Percentiles rank a stretch among this genome's conserved stretches.
These are phyloP conservation scores for Temnothorax nylanderi DNA, from an alignment of 1,140 invertebrate species.

Conservation along the genomic window DNA sequence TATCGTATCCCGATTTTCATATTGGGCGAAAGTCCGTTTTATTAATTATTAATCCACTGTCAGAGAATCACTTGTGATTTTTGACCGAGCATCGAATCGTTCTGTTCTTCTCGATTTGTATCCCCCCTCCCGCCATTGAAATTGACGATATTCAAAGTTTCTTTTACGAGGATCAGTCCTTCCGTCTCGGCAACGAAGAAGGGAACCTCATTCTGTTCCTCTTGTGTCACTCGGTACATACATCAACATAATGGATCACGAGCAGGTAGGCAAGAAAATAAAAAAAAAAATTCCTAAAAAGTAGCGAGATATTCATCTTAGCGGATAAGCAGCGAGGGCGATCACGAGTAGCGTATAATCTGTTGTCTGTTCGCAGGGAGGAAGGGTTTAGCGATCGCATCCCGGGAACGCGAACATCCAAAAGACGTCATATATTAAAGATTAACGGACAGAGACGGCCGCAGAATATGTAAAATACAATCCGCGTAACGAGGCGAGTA, in stretches of 20 bases:
- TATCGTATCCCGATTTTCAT: not conserved
- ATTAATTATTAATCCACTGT: not conserved
- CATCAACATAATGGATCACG: constrained; percentile 45
- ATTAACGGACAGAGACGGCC: not conserved
- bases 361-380: constrained; percentile 25
- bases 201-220: not conserved
- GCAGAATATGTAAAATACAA: not conserved
- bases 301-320: constrained; percentile 67
- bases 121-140: not conserved
- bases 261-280: constrained; percentile 45
- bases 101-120: not conserved
- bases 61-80: not conserved
- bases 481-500: not conserved
- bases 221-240: constrained; percentile 18
- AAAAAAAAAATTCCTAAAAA: constrained; percentile 62
- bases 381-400: constrained; percentile 18
- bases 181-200: not conserved
- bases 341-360: constrained; percentile 36
- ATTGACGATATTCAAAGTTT: not conserved
- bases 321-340: constrained; percentile 52
- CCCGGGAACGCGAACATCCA: not conserved
- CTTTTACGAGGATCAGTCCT: not conserved
- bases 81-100: not conserved
- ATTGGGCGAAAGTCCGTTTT: not conserved
- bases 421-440: not conserved